Evolutionary conservation across 2,888 invertebrate genomes (phyloP).

Genomic region (Lysandra coridon): DNA sequence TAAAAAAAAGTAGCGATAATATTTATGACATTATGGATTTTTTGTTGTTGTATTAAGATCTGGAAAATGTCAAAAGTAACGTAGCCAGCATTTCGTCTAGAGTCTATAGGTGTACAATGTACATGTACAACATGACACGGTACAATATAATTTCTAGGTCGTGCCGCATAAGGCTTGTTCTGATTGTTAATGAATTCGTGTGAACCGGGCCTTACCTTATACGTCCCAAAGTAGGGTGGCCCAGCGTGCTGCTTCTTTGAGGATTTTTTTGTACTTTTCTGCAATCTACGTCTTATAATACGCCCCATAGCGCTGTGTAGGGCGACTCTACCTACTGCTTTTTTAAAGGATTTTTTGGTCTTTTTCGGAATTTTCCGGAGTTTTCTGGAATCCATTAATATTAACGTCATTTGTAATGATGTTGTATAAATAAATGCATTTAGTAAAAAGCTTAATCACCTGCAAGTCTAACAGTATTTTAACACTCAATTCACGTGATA

Average conservation of each 20-base stretch:
- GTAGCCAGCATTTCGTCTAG: not conserved
- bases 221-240: constrained; percentile 18
- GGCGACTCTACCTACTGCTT: not conserved
- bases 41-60: too few relatives aligned
- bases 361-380: too few relatives aligned
- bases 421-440: too few relatives aligned
- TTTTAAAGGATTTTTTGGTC: not conserved
- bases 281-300: not conserved
- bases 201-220: constrained; percentile 29
- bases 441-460: not conserved
- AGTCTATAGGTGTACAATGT: not conserved
- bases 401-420: too few relatives aligned
- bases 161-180: constrained; percentile 21
- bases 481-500: not conserved
- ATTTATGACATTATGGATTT: too few relatives aligned
- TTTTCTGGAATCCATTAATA: too few relatives aligned
- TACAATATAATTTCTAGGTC: constrained; percentile 20
- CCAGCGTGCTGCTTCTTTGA: not conserved
- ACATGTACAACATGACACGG: not conserved
- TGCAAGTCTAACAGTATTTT: not conserved
- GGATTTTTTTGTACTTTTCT: not conserved
- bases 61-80: not conserved
- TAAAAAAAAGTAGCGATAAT: too few relatives aligned
- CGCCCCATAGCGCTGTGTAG: not conserved
- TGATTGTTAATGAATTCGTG: constrained; percentile 29